Conservation (phyloP, 2,888 invertebrate species). For the Cephus pulcher region DNA sequence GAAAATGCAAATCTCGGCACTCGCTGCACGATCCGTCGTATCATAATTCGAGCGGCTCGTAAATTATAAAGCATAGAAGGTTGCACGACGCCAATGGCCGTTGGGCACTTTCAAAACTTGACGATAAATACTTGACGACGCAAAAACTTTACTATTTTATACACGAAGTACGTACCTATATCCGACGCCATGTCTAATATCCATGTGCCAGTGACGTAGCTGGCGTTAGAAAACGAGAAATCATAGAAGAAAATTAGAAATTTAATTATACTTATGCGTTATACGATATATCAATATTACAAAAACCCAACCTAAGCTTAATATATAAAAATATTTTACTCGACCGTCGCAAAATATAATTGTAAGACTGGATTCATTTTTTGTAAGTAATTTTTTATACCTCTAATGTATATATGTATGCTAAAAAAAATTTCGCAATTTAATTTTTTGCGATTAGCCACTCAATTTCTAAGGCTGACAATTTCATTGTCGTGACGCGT, state of each 20-base stretch:
- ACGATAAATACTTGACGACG: neutral
- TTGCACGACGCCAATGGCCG: slow-evolving; percentile 14
- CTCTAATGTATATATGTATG: neutral
- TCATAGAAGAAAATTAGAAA: neutral
- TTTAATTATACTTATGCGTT: neutral
- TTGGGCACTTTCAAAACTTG: slow-evolving; percentile 18
- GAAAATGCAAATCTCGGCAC: slow-evolving; percentile 15
- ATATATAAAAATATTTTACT: neutral
- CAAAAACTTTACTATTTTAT: neutral
- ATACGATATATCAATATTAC: neutral
- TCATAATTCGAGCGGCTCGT: neutral
- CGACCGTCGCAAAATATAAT: neutral
- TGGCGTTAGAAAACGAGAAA: neutral
- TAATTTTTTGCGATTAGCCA: neutral
- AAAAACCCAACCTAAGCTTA: neutral
- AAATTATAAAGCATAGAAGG: slow-evolving; percentile 12
- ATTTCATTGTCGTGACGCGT: neutral
- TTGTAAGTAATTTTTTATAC: too few relatives aligned
- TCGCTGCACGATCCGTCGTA: slow-evolving; percentile 1
- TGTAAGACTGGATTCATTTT: too few relatives aligned
- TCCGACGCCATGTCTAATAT: neutral
- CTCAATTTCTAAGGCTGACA: neutral
- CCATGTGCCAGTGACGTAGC: neutral
- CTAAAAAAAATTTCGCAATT: neutral
- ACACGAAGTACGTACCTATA: neutral